Base-by-base conservation (phyloP, 1,140 invertebrate genomes). In the Trichonephila inaurata region DNA sequence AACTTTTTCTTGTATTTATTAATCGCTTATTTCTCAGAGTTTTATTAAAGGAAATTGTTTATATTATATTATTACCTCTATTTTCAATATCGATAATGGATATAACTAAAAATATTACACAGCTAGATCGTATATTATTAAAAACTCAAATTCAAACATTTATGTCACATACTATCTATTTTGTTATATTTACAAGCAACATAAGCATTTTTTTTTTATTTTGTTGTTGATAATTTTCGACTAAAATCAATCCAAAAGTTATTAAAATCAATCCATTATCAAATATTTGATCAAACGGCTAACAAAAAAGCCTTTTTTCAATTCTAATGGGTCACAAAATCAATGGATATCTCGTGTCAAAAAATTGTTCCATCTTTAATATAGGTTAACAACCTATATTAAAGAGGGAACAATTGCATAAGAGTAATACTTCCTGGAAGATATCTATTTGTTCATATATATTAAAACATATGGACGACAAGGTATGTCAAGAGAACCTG, bases 331-430 rank as follows among this genome's bases (percentile, higher is more conserved):
- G 69, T 51, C 44, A 51, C 44, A 5, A 51, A 51, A 51, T 51
- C 44, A 51, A 51, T 51, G 44, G 64, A 24, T 77, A 77, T 33
- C 19, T 77, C 69, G 28, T 77, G 69, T 77, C 69, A 24, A 28
- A 77, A 33, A 33, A 77, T 14, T 77, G 24, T 16, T 7, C 18
- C 28, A 40, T 77, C 28, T 8, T 58, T 58, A 51, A 83, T 83
- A 18, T 83, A 83, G 81, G 81, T 83, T 83, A 83, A 83, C 24
- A 83, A 83, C 21, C 81, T 44, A 40, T n/a, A 51, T 51, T 51
- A 51, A 51, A 51, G 44, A 51, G 4, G 44, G 44, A 51, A 51
- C 44, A 51, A 51, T 51, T 51, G 44, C 44, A 24, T 83, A 58
- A 82, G 21, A 51, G 40, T 83, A 21, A 14, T 24, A 58, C 44